phyloP scores from a whole-genome alignment of 2,113 vertebrate genomes.

The Rafetus swinhoei region DNA sequence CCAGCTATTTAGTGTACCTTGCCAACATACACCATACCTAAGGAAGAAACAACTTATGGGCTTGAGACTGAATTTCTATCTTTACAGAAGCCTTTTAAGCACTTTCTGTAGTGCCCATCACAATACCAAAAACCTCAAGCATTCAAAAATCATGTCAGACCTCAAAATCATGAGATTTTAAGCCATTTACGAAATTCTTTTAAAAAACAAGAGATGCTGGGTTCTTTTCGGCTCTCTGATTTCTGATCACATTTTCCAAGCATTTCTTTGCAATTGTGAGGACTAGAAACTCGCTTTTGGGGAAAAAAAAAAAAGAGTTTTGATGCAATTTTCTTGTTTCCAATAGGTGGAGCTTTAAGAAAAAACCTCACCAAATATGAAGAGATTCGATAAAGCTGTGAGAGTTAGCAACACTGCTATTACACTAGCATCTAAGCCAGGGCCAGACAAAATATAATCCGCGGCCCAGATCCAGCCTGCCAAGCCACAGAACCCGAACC shows the following conservation, averaged over 20 bases:
- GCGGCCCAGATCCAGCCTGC: too few species aligned
- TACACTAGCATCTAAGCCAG: not conserved
- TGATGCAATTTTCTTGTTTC: not conserved
- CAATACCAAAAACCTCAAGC: conserved; percentile 3
- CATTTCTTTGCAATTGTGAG: not conserved
- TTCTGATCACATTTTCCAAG: not conserved
- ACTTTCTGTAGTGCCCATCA: conserved; percentile 4
- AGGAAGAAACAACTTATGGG: conserved; percentile 35
- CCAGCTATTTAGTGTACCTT: conserved; percentile 18
- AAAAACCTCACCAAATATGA: not conserved
- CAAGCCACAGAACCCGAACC: too few species aligned
- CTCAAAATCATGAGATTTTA: not conserved
- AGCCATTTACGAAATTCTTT: not conserved
- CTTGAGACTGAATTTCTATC: not conserved
- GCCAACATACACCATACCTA: conserved; percentile 36
- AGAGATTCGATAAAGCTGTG: not conserved
- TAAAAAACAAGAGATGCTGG: not conserved
- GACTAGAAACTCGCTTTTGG: not conserved
- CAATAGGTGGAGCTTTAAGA: not conserved
- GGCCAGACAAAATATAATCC: not conserved
- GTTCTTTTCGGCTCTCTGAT: not conserved
- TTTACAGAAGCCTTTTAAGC: not conserved
- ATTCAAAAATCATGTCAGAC: conserved; percentile 22
- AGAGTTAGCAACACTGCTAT: not conserved
- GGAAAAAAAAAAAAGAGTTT: not conserved